phyloP scores from a whole-genome alignment of 2,113 vertebrate species.

The Tenrec ecaudatus region DNA sequence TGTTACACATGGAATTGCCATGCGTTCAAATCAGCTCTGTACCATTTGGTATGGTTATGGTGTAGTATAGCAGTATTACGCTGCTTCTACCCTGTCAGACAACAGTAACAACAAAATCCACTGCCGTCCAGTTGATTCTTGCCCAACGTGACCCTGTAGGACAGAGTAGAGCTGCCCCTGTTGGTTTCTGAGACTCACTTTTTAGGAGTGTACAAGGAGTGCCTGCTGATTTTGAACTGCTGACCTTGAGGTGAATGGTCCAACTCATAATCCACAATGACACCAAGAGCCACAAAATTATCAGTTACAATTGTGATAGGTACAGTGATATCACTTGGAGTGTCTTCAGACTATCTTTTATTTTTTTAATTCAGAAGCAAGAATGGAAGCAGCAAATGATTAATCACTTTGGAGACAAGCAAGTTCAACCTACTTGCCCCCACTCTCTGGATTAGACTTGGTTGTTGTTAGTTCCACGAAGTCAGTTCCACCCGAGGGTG shows the following conservation, averaged over 20 bases:
- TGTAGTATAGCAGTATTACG: too few species aligned
- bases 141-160: too few species aligned
- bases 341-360: not conserved
- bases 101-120: too few species aligned
- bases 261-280: too few species aligned
- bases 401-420: not conserved
- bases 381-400: not conserved
- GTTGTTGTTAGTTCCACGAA: not conserved
- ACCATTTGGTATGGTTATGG: not conserved
- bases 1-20: not conserved
- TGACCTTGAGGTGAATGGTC: too few species aligned
- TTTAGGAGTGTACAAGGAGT: too few species aligned
- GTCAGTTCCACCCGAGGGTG: too few species aligned
- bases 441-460: not conserved
- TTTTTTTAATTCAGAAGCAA: not conserved
- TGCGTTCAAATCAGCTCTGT: not conserved
- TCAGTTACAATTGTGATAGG: not conserved
- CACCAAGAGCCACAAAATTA: not conserved
- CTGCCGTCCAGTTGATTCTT: too few species aligned
- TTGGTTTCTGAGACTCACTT: too few species aligned
- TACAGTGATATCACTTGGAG: not conserved
- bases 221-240: too few species aligned
- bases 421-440: not conserved
- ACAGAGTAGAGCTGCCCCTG: too few species aligned
- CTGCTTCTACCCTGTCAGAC: too few species aligned